Conservation (phyloP, 2,113 vertebrate genomes). For the Hippocampus comes region DNA sequence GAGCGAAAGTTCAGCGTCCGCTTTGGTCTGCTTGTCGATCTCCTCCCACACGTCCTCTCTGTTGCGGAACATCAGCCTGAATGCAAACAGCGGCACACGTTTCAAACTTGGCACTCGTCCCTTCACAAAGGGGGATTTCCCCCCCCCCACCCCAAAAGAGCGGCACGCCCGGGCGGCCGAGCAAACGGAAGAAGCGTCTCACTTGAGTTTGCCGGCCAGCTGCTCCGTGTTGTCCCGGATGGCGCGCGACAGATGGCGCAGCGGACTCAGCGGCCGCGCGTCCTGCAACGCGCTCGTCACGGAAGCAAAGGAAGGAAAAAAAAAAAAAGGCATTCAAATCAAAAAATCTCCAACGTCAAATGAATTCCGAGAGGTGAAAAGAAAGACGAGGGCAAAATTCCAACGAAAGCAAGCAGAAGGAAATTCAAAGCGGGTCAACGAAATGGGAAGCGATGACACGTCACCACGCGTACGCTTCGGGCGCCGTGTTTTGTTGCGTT, state of each 20-base stretch:
- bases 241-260: slow-evolving; percentile 89
- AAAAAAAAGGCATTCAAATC: no score
- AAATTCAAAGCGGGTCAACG: no score
- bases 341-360: no score
- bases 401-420: no score
- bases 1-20: slow-evolving; percentile 90
- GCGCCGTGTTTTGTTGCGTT: no score
- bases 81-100: neutral
- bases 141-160: neutral
- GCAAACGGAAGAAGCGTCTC: slow-evolving; percentile 38
- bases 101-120: neutral
- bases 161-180: no score
- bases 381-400: no score
- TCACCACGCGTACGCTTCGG: no score
- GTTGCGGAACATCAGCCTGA: slow-evolving; percentile 89
- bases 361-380: no score
- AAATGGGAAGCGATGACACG: no score
- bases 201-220: slow-evolving; percentile 96
- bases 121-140: neutral
- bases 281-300: slow-evolving; percentile 79
- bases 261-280: slow-evolving; percentile 90
- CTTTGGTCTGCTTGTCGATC: slow-evolving; percentile 87
- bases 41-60: slow-evolving; percentile 88
- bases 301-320: slow-evolving; percentile 2
- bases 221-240: slow-evolving; percentile 93